phyloP scores from a whole-genome alignment of 2,888 invertebrate species.

The Ditula angustiorana region DNA sequence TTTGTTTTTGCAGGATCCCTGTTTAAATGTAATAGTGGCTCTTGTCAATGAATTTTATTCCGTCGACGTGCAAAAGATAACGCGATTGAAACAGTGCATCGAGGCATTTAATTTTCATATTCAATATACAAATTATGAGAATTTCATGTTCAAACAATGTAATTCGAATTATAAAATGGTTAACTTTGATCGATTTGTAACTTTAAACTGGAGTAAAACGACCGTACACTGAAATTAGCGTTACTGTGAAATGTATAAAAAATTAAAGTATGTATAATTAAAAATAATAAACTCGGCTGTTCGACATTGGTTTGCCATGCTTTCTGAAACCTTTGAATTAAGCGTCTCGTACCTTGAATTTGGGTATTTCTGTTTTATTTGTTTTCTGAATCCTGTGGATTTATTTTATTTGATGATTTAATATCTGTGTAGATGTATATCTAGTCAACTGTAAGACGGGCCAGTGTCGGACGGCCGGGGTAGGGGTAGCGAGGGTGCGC shows the following conservation, averaged over 20 bases:
- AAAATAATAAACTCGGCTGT: constrained; percentile 26
- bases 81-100: constrained; percentile 3
- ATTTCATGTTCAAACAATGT: constrained; percentile 15
- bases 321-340: background rate
- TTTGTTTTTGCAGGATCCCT: constrained; percentile 7
- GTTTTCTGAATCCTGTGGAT: constrained; percentile 8
- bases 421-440: constrained; percentile 28
- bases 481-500: constrained; percentile 42
- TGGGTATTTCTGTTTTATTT: constrained; percentile 11
- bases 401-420: background rate
- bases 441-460: constrained; percentile 31
- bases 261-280: constrained; percentile 31
- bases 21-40: background rate
- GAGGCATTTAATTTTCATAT: background rate
- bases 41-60: background rate
- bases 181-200: constrained; percentile 27
- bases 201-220: constrained; percentile 20
- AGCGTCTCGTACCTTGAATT: constrained; percentile 8
- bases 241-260: constrained; percentile 34
- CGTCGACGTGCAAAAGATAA: background rate
- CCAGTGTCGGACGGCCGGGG: constrained; percentile 20
- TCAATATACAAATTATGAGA: constrained; percentile 14
- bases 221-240: constrained; percentile 19
- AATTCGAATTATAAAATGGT: constrained; percentile 18
- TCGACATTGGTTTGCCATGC: constrained; percentile 24